These are phyloP conservation scores for Scaeva pyrastri DNA, from an alignment of 2,888 invertebrate species.

Conservation along the genomic window DNA sequence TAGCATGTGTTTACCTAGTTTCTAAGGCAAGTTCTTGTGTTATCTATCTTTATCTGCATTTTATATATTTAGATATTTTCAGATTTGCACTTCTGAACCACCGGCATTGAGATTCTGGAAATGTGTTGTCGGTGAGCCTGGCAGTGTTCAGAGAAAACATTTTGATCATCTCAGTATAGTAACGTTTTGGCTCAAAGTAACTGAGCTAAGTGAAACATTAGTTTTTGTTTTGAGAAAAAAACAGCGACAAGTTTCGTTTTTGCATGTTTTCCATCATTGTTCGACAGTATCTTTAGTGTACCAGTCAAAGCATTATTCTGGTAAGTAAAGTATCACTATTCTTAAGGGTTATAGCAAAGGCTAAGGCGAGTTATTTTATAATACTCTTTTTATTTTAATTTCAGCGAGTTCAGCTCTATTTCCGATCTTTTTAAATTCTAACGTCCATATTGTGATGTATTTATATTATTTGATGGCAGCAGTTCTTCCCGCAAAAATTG, in stretches of 20 bases:
- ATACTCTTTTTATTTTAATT: constrained; percentile 15
- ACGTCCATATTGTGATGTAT: constrained; percentile 91
- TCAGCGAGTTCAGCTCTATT: constrained; percentile 88
- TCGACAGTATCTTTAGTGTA: constrained; percentile 87
- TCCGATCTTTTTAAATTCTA: constrained; percentile 87
- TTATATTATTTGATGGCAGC: constrained; percentile 89
- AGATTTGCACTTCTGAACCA: constrained; percentile 78
- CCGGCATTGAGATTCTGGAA: constrained; percentile 77
- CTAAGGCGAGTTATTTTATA: neutral
- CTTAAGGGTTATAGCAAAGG: too few relatives aligned
- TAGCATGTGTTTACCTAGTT: constrained; percentile 79
- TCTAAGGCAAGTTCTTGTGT: constrained; percentile 77
- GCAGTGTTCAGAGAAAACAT: constrained; percentile 66
- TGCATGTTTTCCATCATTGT: constrained; percentile 91
- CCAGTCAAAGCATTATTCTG: constrained; percentile 87
- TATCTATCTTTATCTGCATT: neutral
- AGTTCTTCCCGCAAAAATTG: constrained; percentile 85
- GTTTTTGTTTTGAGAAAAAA: constrained; percentile 90
- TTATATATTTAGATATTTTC: constrained; percentile 6
- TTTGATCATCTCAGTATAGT: constrained; percentile 85
- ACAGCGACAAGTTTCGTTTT: constrained; percentile 88
- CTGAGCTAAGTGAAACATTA: constrained; percentile 88
- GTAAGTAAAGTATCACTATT: constrained; percentile 83
- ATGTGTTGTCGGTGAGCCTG: constrained; percentile 76
- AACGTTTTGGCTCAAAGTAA: constrained; percentile 87